Evolutionary conservation across 2,888 invertebrate species (phyloP).

Genomic region (Coenonympha glycerion): DNA sequence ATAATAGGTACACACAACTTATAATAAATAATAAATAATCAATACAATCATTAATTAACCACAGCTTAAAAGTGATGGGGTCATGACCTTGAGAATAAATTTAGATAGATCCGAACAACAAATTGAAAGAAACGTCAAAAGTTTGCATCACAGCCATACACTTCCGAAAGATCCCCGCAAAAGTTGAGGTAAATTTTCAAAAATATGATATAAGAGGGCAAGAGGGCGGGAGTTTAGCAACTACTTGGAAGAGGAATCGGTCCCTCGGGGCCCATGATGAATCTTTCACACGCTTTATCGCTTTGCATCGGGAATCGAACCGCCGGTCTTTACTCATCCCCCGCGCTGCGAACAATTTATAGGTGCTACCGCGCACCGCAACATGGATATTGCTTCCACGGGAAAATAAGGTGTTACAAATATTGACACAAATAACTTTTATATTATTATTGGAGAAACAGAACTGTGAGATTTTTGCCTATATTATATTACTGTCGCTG

Average conservation of each 20-base stretch:
- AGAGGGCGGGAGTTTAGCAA: conserved; percentile 53
- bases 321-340: conserved; percentile 42
- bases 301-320: conserved; percentile 64
- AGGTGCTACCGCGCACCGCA: conserved; percentile 6
- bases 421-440: not conserved
- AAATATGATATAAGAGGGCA: conserved; percentile 67
- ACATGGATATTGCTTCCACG: conserved; percentile 2
- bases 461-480: no score
- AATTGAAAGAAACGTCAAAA: conserved; percentile 44
- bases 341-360: conserved; percentile 26
- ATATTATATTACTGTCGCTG: no score
- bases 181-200: conserved; percentile 60
- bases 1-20: no score
- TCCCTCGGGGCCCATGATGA: conserved; percentile 67
- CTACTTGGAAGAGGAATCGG: conserved; percentile 67
- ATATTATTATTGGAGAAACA: no score
- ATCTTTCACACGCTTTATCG: conserved; percentile 72
- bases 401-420: conserved; percentile 1
- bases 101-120: not conserved
- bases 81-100: no score
- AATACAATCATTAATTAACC: no score
- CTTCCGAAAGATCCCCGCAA: conserved; percentile 44
- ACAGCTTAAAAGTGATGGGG: no score
- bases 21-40: no score
- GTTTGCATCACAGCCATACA: conserved; percentile 35